Percentiles rank a stretch among this genome's conserved stretches.
These are phyloP conservation scores for Neodiprion virginianus DNA, from an alignment of 1,140 invertebrate genomes.

Conservation along the genomic window DNA sequence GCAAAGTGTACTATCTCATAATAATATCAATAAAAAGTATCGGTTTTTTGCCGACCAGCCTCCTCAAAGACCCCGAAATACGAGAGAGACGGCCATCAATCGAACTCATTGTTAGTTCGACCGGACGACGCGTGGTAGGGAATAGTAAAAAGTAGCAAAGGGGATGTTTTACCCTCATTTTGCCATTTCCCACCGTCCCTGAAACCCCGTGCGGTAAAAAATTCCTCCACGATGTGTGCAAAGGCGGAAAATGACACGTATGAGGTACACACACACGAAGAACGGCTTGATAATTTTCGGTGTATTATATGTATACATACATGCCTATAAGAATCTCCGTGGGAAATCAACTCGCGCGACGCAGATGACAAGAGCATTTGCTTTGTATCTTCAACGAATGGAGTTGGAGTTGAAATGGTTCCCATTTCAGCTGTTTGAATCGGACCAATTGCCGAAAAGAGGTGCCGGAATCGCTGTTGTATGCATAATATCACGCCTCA, in stretches of 20 bases:
- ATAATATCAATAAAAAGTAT: too few relatives aligned
- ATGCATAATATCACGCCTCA: background rate
- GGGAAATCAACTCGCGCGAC: background rate
- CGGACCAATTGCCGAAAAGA: background rate
- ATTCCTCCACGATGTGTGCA: background rate
- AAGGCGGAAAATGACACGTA: constrained; percentile 4
- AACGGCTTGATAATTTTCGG: background rate
- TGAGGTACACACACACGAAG: background rate
- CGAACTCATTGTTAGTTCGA: too few relatives aligned
- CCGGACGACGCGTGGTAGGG: too few relatives aligned
- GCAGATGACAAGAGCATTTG: background rate
- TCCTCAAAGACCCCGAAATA: too few relatives aligned
- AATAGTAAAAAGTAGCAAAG: too few relatives aligned
- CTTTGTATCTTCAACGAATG: background rate
- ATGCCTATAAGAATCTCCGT: background rate
- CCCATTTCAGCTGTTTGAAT: background rate
- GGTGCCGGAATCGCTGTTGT: background rate
- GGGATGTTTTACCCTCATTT: too few relatives aligned
- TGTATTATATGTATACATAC: background rate
- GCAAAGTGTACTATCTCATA: too few relatives aligned
- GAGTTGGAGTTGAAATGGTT: background rate
- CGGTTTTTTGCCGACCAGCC: too few relatives aligned
- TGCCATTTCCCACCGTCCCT: too few relatives aligned
- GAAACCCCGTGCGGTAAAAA: too few relatives aligned
- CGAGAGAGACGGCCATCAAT: too few relatives aligned